Conservation (phyloP, 1,140 invertebrate genomes). For the Apolygus lucorum region DNA sequence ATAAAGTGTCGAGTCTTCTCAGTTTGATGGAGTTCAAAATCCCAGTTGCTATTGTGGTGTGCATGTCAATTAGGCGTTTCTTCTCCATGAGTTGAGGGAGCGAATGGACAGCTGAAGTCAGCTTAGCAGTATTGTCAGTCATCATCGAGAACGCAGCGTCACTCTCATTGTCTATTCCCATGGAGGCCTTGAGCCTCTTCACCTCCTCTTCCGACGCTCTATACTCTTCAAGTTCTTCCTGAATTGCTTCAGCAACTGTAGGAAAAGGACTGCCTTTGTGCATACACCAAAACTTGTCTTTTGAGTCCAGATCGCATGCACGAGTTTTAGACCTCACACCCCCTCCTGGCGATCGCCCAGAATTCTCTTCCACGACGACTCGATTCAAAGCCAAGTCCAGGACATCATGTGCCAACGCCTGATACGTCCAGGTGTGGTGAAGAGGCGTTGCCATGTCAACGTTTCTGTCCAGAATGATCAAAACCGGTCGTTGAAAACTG, state of each 20-base stretch:
- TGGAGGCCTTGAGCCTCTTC: conserved; percentile 83
- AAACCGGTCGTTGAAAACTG: conserved; percentile 85
- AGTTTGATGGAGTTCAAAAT: conserved; percentile 84
- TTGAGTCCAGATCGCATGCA: conserved; percentile 82
- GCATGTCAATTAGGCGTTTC: conserved; percentile 96
- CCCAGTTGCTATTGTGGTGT: conserved; percentile 93
- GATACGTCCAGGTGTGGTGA: conserved; percentile 99
- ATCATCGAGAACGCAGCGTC: conserved; percentile 71
- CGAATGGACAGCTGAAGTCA: conserved; percentile 91
- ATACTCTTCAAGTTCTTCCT: conserved; percentile 94
- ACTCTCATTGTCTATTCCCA: conserved; percentile 73
- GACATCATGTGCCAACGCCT: conserved; percentile 92
- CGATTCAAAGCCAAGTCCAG: conserved; percentile 85
- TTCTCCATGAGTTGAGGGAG: conserved; percentile 93
- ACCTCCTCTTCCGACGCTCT: conserved; percentile 91
- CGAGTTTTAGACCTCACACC: conserved; percentile 65
- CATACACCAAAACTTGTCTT: conserved; percentile 83
- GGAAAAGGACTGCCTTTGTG: conserved; percentile 97
- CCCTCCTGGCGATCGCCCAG: conserved; percentile 41
- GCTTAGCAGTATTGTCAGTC: conserved; percentile 85
- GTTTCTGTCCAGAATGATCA: conserved; percentile 90
- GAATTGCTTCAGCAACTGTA: conserved; percentile 93
- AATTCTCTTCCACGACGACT: conserved; percentile 66
- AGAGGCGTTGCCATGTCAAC: conserved; percentile 95
- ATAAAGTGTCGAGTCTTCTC: conserved; percentile 87